Base-by-base conservation (phyloP, 2,797 vertebrate species). In the Masticophis lateralis region DNA sequence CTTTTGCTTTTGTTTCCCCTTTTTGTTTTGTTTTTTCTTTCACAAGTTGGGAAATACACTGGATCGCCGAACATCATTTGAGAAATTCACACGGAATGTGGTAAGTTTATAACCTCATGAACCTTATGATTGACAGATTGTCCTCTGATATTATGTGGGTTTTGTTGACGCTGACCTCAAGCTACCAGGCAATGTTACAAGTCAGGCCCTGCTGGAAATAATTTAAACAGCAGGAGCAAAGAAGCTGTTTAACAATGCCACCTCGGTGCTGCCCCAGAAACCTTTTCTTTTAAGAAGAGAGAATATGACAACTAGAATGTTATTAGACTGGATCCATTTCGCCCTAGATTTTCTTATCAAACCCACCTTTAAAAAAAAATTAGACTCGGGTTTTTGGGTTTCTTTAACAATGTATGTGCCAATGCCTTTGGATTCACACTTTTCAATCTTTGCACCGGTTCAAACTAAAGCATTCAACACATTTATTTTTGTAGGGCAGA, bases 51-150 rank as follows among this genome's bases (percentile, higher is more conserved):
- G 96, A 97, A 97, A 97, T 96, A 97, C 97, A 97, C 96, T 98
- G 98, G 98, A 98, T 96, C 97, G 98, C 97, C 98, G 98, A 98
- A 98, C 98, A 95, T 98, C 97, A 96, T 98, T 98, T 98, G 98
- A 98, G 97, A 98, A 98, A 98, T 98, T 98, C 97, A 97, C 98
- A 96, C 97, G 97, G 96, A 98, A 97, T 96, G 96, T 98, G 98
- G 98, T 98, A 98, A 98, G 98, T 98, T 97, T 96, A 93, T 94
- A 95, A 95, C 95, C 95, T 96, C 20, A 59, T 97, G 95, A 96
- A 96, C 96, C 94, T 92, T 93, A 95, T 92, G 95, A 95, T 93
- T 94, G 89, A 86, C 27, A 43, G 53, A 20, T 57, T 66, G 16
- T 37, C 37, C 86, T 57, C 69, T 28, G 69, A n/a, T 96, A 93